These are phyloP conservation scores for Agapostemon virescens DNA, from an alignment of 2,888 invertebrate genomes.

Conservation along the genomic window DNA sequence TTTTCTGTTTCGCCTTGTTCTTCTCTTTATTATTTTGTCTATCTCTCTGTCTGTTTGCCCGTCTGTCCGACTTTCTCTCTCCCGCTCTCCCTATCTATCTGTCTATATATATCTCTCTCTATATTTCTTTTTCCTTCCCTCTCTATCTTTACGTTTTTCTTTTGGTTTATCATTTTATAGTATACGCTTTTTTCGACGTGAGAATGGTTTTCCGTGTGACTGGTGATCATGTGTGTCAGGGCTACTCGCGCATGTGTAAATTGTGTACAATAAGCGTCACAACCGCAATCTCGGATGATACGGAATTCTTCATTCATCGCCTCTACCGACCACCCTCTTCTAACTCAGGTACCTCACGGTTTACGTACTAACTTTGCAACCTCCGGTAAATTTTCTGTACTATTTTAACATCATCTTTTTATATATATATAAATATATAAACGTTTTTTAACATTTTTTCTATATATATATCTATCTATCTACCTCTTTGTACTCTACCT, in stretches of 20 bases:
- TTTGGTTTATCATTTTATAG: constrained; percentile 21
- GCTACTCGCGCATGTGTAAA: constrained; percentile 77
- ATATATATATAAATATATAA: constrained; percentile 40
- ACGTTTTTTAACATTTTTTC: constrained; percentile 59
- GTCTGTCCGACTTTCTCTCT: constrained; percentile 6
- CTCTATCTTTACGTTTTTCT: constrained; percentile 34
- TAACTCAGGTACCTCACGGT: constrained; percentile 71
- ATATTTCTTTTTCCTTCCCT: background rate
- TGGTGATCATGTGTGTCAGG: constrained; percentile 66
- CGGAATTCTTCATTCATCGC: constrained; percentile 65
- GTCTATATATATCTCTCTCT: background rate
- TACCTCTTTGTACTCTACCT: constrained; percentile 43
- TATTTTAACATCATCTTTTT: constrained; percentile 57
- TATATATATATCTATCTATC: constrained; percentile 60
- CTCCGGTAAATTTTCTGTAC: constrained; percentile 56
- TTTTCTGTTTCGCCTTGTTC: constrained; percentile 19
- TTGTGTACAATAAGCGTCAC: constrained; percentile 70
- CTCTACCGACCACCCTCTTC: constrained; percentile 59
- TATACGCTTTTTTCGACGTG: constrained; percentile 59
- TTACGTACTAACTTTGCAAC: constrained; percentile 63
- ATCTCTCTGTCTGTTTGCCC: constrained; percentile 2
- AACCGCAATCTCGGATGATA: constrained; percentile 65
- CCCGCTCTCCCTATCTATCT: no score
- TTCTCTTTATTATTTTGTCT: constrained; percentile 7
- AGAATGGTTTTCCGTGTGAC: constrained; percentile 65